Conservation (phyloP, 2,888 invertebrate species). For the Plemyria rubiginata region DNA sequence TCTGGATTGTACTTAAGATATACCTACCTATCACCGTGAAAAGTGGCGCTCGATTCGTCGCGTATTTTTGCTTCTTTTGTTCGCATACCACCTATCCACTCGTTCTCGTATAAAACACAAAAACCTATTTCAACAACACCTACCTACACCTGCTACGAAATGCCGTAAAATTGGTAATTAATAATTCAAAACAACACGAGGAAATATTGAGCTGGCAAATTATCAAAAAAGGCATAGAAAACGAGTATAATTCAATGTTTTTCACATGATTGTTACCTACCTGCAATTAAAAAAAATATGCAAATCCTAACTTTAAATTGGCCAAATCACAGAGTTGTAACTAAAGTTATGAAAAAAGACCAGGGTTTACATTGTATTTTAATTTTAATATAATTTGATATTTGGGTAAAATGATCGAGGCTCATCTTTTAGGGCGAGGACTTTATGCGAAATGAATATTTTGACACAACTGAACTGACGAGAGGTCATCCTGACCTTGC, state of each 20-base stretch:
- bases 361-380: neutral
- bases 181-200: slow-evolving; percentile 40
- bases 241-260: slow-evolving; percentile 3
- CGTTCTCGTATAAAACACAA: slow-evolving; percentile 65
- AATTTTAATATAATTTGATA: neutral
- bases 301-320: slow-evolving; percentile 9
- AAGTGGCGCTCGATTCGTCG: slow-evolving; percentile 71
- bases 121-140: slow-evolving; percentile 66
- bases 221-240: slow-evolving; percentile 6
- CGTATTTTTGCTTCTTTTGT: slow-evolving; percentile 80
- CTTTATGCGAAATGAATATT: too few relatives aligned
- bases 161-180: slow-evolving; percentile 44
- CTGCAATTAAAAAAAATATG: slow-evolving; percentile 18
- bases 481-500: neutral
- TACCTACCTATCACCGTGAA: slow-evolving; percentile 64
- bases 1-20: neutral
- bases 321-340: neutral
- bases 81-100: slow-evolving; percentile 61
- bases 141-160: slow-evolving; percentile 34
- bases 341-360: slow-evolving; percentile 3
- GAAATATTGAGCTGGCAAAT: slow-evolving; percentile 13
- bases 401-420: neutral
- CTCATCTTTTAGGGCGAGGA: too few relatives aligned
- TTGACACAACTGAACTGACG: neutral
- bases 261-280: slow-evolving; percentile 5